phyloP scores from a whole-genome alignment of 2,797 vertebrate genomes.

The Triplophysa bombifrons region DNA sequence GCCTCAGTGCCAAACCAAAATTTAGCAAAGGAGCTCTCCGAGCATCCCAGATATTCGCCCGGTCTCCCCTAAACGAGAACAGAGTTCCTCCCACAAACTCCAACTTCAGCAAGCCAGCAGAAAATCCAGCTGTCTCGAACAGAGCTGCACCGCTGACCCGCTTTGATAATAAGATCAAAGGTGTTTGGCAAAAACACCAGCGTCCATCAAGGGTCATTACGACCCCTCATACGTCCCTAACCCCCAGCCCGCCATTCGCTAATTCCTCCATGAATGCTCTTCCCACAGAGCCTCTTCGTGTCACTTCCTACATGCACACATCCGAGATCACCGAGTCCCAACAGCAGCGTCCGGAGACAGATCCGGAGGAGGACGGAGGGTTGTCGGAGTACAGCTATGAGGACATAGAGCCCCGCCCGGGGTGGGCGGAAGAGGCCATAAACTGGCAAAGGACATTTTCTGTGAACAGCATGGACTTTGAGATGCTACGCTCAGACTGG shows the following conservation, averaged over 20 bases:
- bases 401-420: slow-evolving; percentile 79
- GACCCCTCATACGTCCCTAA: slow-evolving; percentile 2
- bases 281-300: slow-evolving; percentile 59
- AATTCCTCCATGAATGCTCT: slow-evolving; percentile 71
- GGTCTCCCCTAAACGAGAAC: slow-evolving; percentile 66
- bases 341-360: slow-evolving; percentile 67
- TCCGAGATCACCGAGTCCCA: slow-evolving; percentile 80
- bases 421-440: slow-evolving; percentile 94
- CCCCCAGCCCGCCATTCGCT: slow-evolving; percentile 37
- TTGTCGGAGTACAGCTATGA: slow-evolving; percentile 85
- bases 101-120: slow-evolving; percentile 68
- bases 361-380: slow-evolving; percentile 77
- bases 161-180: slow-evolving; percentile 54
- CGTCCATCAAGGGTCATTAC: slow-evolving; percentile 49
- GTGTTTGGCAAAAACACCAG: slow-evolving; percentile 44
- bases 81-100: slow-evolving; percentile 65
- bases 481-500: slow-evolving; percentile 96
- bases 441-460: slow-evolving; percentile 98
- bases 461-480: slow-evolving; percentile 92
- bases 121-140: slow-evolving; percentile 57
- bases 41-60: slow-evolving; percentile 70
- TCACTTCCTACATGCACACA: slow-evolving; percentile 85
- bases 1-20: slow-evolving; percentile 70
- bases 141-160: slow-evolving; percentile 60
- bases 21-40: slow-evolving; percentile 65